phyloP scores from a whole-genome alignment of 2,797 vertebrate species.

The Anableps anableps region DNA sequence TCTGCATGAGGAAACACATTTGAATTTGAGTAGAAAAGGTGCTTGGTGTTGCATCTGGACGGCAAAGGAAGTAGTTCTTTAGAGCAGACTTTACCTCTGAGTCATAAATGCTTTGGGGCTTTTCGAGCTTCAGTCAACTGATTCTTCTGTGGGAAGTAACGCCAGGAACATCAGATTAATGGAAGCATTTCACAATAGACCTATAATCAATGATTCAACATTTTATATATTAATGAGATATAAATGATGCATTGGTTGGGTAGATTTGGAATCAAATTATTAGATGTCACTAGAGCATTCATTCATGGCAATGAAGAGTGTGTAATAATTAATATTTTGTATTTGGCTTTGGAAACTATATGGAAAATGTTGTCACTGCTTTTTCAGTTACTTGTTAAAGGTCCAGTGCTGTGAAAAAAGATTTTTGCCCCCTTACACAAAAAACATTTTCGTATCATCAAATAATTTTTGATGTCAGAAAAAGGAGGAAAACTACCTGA shows the following conservation, averaged over 20 bases:
- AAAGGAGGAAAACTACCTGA: neutral
- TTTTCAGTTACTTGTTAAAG: constrained; percentile 26
- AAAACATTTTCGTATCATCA: neutral
- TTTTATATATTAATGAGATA: constrained; percentile 71
- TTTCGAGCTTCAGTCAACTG: constrained; percentile 55
- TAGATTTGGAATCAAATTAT: constrained; percentile 63
- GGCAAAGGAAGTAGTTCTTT: constrained; percentile 56
- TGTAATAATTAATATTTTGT: constrained; percentile 62
- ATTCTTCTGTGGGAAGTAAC: constrained; percentile 63
- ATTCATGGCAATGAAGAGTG: constrained; percentile 58
- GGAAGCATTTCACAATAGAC: constrained; percentile 75
- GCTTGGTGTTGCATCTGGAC: constrained; percentile 57
- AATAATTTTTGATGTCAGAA: neutral
- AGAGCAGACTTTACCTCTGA: constrained; percentile 64
- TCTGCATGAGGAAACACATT: constrained; percentile 84
- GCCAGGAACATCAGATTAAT: constrained; percentile 62
- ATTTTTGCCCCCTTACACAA: neutral
- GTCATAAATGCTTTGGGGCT: constrained; percentile 55
- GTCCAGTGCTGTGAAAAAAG: neutral
- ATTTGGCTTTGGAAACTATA: constrained; percentile 48
- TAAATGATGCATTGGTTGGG: constrained; percentile 73
- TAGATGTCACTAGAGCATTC: constrained; percentile 67
- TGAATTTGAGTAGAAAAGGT: constrained; percentile 74
- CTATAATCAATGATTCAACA: constrained; percentile 75
- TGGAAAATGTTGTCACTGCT: constrained; percentile 15